Evolutionary conservation across 2,797 vertebrate genomes (phyloP), one percentile per base, ranked within the genome.

Genomic region (Peromyscus nudipes): DNA sequence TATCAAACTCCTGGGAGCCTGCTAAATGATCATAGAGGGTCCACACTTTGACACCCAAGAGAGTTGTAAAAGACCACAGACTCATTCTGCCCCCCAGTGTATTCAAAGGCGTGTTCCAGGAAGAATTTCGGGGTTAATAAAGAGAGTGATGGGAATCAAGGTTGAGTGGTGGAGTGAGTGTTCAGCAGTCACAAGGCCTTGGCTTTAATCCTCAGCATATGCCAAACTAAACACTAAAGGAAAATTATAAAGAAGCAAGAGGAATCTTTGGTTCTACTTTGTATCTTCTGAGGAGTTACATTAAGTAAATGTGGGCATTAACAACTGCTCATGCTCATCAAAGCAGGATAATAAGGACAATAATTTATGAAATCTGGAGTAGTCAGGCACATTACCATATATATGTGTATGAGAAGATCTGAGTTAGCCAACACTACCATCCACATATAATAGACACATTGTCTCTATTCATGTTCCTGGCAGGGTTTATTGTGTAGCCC

Each of bases 261-360:
- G 57, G 34, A 84, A 23, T 1, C 37, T 92, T 88, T 57, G 14
- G 12, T 91, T 43, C 62, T 89, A 37, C 40, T 86, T 31, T 83
- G 40, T 19, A 69, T 64, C 31, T n/a, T 89, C 62, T 57, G 31
- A 94, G 49, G 21, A 91, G 79, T 57, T 37, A 55, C 29, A 91
- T 71, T 55, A 91, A 96, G 55, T 82, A 88, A 94, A 93, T 89
- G 37, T 37, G 62, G 19, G 64, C 31, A 83, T 64, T 92, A 83
- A 86, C 17, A 82, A 85, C 55, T 64, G n/a, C 8, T 79, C 86
- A 40, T 3, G 43, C 52, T 76, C 11, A 77, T 86, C 43, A 71
- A 65, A 85, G 90, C 11, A 92, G 71, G 27, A 81, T n/a, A 92
- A 73, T n/a, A 84, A 92, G 4, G 43, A 62, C 83, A 95, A 43